Evolutionary conservation across 1,140 invertebrate species (phyloP).

Genomic region (Bathynomus jamesi): DNA sequence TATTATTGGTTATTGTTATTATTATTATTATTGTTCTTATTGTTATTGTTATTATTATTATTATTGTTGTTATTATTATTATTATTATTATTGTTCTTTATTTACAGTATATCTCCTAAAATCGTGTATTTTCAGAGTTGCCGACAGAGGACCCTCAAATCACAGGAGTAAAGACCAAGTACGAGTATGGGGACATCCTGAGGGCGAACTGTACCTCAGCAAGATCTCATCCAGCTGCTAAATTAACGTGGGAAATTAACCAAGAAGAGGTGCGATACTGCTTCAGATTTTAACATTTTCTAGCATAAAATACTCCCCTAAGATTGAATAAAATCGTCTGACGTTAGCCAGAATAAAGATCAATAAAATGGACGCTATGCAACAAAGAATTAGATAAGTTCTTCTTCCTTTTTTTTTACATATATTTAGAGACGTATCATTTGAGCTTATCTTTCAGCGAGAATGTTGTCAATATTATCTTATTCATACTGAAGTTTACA

Average conservation of each 20-base stretch:
- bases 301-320: no score
- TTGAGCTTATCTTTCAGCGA: no score
- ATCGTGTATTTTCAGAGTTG: constrained; percentile 18
- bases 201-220: constrained; percentile 77
- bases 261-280: constrained; percentile 57
- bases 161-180: constrained; percentile 41
- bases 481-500: no score
- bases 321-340: no score
- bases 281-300: no score
- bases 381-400: no score
- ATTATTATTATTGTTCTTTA: neutral
- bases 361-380: no score
- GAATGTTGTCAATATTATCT: no score
- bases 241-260: constrained; percentile 78
- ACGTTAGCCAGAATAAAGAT: no score
- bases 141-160: constrained; percentile 26
- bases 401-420: no score
- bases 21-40: neutral
- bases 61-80: neutral
- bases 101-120: neutral
- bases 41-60: neutral
- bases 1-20: no score
- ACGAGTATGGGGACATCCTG: constrained; percentile 70
- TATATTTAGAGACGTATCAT: no score
- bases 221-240: constrained; percentile 69